Base-by-base conservation (phyloP, 2,113 vertebrate species). In the Vanacampus margaritifer region DNA sequence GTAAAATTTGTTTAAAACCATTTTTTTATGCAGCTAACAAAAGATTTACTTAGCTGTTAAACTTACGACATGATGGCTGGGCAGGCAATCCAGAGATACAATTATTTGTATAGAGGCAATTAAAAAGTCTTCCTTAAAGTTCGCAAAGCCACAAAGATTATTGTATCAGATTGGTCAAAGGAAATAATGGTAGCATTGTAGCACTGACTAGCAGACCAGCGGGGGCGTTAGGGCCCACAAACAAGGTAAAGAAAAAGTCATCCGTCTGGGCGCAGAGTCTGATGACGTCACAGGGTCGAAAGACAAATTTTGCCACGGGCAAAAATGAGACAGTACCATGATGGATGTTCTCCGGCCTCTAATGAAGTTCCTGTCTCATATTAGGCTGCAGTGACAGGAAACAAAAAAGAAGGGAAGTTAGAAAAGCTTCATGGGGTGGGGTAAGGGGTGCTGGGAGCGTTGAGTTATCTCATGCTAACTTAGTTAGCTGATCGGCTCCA, bases 381-480 rank as follows among this genome's bases (percentile, higher is more conserved):
- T 84, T 86, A 84, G 79, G 80, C 73, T 81, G 74, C 79, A 77
- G 80, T 80, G 74, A 83, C 50, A 26, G 79, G 79, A 87, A 87
- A 81, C 72, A 65, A 57, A 67, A 76, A 74, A 66, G 76, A 69
- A 81, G 85, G 70, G 61, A 67, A 78, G 78, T 72, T 58, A 74
- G 76, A 80, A 69, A 75, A 76, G 66, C 81, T 80, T 75, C 43
- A 78, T 32, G 41, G 53, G n/a, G 65, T n/a, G 65, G 53, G 65
- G 72, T 70, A 61, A 21, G 10, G 37, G 60, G 21, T n/a, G 19
- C 41, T 75, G 83, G 68, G 73, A 79, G 85, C 75, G 91, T 83
- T 90, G 93, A 93, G 92, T 95, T 97, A 95, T 92, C 92, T 92
- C 87, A 89, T 90, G 88, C 88, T 92, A 91, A 92, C 91, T 91